Conservation (phyloP, 2,797 vertebrate genomes). For the Trachops cirrhosus region DNA sequence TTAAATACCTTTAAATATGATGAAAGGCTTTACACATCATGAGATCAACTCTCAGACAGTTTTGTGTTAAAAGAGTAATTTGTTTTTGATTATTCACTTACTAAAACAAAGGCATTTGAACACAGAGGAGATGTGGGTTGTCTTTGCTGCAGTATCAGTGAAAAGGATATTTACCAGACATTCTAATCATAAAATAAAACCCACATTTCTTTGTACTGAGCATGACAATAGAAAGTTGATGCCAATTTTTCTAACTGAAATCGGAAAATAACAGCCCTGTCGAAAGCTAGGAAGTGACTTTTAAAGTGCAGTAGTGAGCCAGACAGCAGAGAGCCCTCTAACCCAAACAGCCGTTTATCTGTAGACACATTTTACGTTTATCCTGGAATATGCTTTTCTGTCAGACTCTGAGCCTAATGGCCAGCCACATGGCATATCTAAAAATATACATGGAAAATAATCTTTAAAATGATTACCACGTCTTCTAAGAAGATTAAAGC, state of each 20-base stretch:
- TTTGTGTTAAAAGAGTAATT: constrained; percentile 7
- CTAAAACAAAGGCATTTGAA: background rate
- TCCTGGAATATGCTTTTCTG: background rate
- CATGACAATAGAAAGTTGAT: background rate
- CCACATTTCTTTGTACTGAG: background rate
- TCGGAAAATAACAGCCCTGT: background rate
- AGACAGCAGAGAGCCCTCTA: background rate
- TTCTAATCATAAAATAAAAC: background rate
- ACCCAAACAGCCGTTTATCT: background rate
- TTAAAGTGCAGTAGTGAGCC: background rate
- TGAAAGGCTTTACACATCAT: background rate
- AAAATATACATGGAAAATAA: background rate
- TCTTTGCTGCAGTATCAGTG: background rate
- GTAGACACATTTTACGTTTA: background rate
- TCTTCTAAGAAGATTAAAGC: background rate
- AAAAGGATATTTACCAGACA: background rate
- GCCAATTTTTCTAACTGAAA: background rate
- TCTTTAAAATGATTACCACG: background rate
- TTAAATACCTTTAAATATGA: background rate
- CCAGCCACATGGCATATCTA: background rate
- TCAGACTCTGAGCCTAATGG: background rate
- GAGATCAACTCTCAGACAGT: background rate
- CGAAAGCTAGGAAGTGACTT: background rate
- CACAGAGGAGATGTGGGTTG: background rate
- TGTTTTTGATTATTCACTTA: constrained; percentile 23